Conservation (phyloP, 2,113 vertebrate species). For the Cathartes aura region DNA sequence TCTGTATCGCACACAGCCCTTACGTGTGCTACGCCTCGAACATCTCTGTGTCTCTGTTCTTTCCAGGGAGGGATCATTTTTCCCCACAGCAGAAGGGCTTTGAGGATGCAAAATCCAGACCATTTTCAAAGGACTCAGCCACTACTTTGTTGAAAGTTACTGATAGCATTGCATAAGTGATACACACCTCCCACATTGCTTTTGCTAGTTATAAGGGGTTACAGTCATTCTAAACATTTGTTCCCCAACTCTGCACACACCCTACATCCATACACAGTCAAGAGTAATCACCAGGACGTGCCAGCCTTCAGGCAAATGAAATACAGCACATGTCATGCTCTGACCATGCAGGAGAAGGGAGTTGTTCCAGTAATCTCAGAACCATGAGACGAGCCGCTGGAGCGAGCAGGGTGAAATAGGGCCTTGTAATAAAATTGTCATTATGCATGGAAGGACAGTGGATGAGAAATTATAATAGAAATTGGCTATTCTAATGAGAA, state of each 20-base stretch:
- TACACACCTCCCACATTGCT: neutral
- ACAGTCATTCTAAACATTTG: neutral
- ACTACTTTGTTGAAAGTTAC: neutral
- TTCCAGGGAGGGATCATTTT: neutral
- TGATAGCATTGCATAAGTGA: neutral
- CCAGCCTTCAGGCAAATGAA: neutral
- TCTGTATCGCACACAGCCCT: neutral
- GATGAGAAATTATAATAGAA: neutral
- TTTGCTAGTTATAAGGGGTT: neutral
- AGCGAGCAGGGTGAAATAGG: neutral
- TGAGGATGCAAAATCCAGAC: neutral
- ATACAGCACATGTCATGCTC: neutral
- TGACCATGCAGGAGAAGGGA: neutral
- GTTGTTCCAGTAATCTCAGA: neutral
- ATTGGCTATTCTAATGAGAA: neutral
- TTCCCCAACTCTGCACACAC: neutral
- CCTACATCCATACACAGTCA: neutral
- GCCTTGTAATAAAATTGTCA: neutral
- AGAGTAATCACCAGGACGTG: neutral
- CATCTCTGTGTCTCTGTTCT: neutral
- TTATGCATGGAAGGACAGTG: neutral
- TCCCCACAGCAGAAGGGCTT: neutral
- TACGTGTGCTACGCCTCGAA: accelerated
- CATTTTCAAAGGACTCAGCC: neutral
- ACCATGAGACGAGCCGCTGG: neutral